Percentiles rank a stretch among this genome's conserved stretches.
These are phyloP conservation scores for Heliornis fulica DNA, from an alignment of 2,113 vertebrate genomes.

Conservation along the genomic window DNA sequence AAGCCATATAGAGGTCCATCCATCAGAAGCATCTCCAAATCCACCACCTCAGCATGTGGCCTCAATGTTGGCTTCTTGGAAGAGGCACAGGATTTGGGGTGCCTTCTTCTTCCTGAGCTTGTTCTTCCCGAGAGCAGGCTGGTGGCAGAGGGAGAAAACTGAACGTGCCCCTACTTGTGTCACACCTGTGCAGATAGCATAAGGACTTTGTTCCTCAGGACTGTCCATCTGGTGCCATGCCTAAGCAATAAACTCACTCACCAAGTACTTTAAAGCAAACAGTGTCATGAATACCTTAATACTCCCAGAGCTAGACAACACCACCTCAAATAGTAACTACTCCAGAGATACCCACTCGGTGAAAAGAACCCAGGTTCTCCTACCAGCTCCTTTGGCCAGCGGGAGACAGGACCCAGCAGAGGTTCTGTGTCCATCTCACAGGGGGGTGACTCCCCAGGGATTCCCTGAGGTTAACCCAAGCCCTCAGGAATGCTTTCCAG, in stretches of 20 bases:
- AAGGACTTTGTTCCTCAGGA: constrained; percentile 55
- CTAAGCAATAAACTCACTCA: constrained; percentile 37
- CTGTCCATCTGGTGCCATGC: constrained; percentile 40
- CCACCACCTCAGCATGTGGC: neutral
- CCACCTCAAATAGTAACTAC: neutral
- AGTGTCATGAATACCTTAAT: constrained; percentile 51
- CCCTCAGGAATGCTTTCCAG: too few relatives aligned
- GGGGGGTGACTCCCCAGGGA: neutral
- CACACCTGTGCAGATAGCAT: neutral
- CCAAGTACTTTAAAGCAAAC: constrained; percentile 46
- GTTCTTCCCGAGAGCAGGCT: neutral
- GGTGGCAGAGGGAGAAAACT: neutral
- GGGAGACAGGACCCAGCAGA: neutral
- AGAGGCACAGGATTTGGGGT: neutral
- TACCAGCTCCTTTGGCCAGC: neutral
- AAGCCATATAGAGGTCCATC: fast-evolving
- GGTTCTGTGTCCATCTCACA: neutral
- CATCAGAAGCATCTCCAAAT: neutral
- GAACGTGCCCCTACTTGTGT: neutral
- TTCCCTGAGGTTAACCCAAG: neutral
- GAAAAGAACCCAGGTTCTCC: neutral
- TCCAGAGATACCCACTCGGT: neutral
- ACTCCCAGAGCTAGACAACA: neutral
- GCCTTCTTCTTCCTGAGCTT: neutral
- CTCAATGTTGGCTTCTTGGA: neutral